Base-by-base conservation (phyloP, 2,888 invertebrate genomes). In the Andrena trimmerana region DNA sequence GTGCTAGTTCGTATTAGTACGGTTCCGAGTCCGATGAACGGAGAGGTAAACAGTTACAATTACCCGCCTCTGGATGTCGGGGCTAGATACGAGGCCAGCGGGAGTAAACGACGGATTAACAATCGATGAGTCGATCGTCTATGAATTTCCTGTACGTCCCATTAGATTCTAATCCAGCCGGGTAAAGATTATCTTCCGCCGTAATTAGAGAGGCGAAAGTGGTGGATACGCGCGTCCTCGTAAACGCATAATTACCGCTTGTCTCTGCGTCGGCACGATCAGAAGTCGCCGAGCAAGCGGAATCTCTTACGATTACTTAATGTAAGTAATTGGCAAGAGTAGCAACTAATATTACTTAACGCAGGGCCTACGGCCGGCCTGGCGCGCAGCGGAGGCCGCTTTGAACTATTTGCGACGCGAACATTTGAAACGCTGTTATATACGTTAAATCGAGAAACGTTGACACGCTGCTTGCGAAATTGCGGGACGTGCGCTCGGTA, bases 161-260 rank as follows among this genome's bases (percentile, higher is more conserved):
- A 71, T 86, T 81, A 78, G 81, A 86, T 78, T 78, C 78, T 65
- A 74, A 86, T 82, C 75, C 48, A 50, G 66, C 52, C 63, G 42
- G 73, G 60, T 73, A 70, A 75, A 75, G 81, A 80, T 77, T 83
- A 82, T 82, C 88, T 83, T 83, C 86, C 82, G 88, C 63, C 73
- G 86, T 86, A 88, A 88, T 88, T 86, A 85, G 82, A 88, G 88
- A 88, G 83, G 88, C 85, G 88, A 88, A 88, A 88, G 87, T 85
- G 78, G 80, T 81, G 60, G 81, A 60, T 80, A 81, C 73, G 83
- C 59, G 69, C 86, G 88, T 88, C 84, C 87, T 85, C 85, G 87
- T 83, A 88, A 87, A 85, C 83, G 88, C 87, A 89, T 88, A 88
- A 88, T 88, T 88, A 83, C 83, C 71, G 83, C 88, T 88, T 88